These are phyloP conservation scores for Drosophila rubida DNA, from an alignment of 2,888 invertebrate genomes.

Conservation along the genomic window DNA sequence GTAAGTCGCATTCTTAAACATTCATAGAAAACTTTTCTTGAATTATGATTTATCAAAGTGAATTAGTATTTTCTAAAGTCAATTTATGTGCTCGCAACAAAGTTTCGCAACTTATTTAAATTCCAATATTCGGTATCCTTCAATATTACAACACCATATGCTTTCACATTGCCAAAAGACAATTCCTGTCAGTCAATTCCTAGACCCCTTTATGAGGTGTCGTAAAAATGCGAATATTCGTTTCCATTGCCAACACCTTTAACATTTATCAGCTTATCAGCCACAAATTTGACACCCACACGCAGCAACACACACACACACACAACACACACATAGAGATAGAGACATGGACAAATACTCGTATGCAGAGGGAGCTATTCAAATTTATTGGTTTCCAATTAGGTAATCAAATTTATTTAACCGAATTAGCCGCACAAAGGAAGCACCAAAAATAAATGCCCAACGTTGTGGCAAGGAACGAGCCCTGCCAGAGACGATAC, in stretches of 20 bases:
- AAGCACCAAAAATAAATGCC: constrained; percentile 58
- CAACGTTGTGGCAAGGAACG: constrained; percentile 12
- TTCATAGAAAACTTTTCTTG: too few species aligned
- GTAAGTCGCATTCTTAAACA: too few species aligned
- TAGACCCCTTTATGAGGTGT: background rate
- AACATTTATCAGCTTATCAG: constrained; percentile 40
- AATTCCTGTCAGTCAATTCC: background rate
- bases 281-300: constrained; percentile 33
- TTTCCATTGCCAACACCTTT: constrained; percentile 32
- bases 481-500: constrained; percentile 2
- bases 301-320: constrained; percentile 1
- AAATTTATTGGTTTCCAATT: constrained; percentile 79
- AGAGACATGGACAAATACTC: constrained; percentile 41
- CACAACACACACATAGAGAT: constrained; percentile 11
- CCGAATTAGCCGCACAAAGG: constrained; percentile 58
- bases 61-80: too few species aligned
- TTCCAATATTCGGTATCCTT: too few species aligned
- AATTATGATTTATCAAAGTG: too few species aligned
- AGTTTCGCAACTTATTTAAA: too few species aligned
- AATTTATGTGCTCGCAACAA: too few species aligned
- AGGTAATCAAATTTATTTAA: constrained; percentile 74
- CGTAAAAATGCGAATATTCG: background rate
- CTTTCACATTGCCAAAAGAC: too few species aligned
- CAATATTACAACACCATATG: too few species aligned
- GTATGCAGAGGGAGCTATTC: constrained; percentile 42